phyloP scores from a whole-genome alignment of 2,888 invertebrate species.

The Anoncus sp. region DNA sequence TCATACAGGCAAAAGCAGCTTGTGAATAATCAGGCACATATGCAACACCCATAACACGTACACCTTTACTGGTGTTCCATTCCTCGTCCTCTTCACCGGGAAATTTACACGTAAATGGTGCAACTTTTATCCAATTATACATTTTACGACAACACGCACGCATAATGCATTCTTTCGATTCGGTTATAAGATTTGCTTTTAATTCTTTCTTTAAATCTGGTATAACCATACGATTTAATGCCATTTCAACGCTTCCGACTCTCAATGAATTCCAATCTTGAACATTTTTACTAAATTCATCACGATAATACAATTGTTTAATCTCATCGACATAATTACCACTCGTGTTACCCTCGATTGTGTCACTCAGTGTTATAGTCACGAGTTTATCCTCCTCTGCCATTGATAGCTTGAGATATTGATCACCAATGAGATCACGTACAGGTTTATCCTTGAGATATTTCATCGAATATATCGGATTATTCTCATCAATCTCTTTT shows the following conservation, averaged over 20 bases:
- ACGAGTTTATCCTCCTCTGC: slow-evolving; percentile 92
- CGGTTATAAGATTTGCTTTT: slow-evolving; percentile 89
- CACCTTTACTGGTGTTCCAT: slow-evolving; percentile 92
- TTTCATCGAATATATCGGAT: slow-evolving; percentile 92
- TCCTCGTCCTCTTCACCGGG: slow-evolving; percentile 95
- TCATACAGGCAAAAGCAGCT: slow-evolving; percentile 93
- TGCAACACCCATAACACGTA: slow-evolving; percentile 93
- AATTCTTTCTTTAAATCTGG: slow-evolving; percentile 95
- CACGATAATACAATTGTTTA: slow-evolving; percentile 92
- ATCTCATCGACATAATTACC: slow-evolving; percentile 88
- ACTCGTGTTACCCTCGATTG: slow-evolving; percentile 88
- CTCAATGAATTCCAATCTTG: slow-evolving; percentile 97
- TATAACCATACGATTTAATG: slow-evolving; percentile 88
- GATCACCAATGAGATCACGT: slow-evolving; percentile 92
- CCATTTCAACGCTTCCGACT: slow-evolving; percentile 92
- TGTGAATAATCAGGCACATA: slow-evolving; percentile 93
- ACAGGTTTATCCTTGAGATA: slow-evolving; percentile 96
- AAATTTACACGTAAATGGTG: slow-evolving; percentile 89
- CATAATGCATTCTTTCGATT: slow-evolving; percentile 93
- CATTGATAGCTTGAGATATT: slow-evolving; percentile 91
- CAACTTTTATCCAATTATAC: slow-evolving; percentile 93
- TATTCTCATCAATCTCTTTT: slow-evolving; percentile 97
- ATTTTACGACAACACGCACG: slow-evolving; percentile 92
- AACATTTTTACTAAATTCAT: slow-evolving; percentile 95
- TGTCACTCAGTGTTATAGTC: slow-evolving; percentile 88